phyloP scores from a whole-genome alignment of 2,797 vertebrate genomes.

The Oryzias dopingdopingensis region DNA sequence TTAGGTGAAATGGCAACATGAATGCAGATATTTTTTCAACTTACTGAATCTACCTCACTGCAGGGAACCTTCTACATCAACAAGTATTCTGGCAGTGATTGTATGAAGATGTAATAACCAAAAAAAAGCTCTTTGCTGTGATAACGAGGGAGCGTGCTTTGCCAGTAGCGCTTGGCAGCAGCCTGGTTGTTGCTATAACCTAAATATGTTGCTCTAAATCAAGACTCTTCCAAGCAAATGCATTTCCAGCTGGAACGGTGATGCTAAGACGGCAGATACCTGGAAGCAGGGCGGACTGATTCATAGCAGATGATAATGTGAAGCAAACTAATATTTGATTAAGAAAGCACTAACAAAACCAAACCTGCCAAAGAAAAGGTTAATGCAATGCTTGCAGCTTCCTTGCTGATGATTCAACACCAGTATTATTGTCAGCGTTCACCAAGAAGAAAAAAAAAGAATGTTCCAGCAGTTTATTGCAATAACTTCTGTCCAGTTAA shows the following conservation, averaged over 20 bases:
- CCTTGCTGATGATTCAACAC: no score
- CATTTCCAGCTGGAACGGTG: slow-evolving; percentile 23
- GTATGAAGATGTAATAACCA: slow-evolving; percentile 29
- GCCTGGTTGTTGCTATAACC: slow-evolving; percentile 20
- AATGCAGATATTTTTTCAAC: not conserved
- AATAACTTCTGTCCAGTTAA: no score
- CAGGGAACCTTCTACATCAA: slow-evolving; percentile 35
- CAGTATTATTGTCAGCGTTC: no score
- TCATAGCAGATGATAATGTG: no score
- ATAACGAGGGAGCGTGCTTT: slow-evolving; percentile 28
- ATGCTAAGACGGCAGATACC: slow-evolving; percentile 20
- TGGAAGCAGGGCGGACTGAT: no score
- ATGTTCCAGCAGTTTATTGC: no score
- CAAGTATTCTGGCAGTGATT: slow-evolving; percentile 35
- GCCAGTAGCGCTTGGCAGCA: slow-evolving; percentile 50
- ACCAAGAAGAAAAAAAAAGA: no score
- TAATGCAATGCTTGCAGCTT: no score
- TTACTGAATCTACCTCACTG: slow-evolving; percentile 5
- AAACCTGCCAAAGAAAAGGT: no score
- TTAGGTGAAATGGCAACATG: not conserved
- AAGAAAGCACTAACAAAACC: slow-evolving; percentile 18
- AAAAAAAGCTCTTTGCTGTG: slow-evolving; percentile 35
- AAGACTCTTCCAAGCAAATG: slow-evolving; percentile 25
- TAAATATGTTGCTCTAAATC: slow-evolving; percentile 7
- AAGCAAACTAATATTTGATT: slow-evolving; percentile 5